Conservation (phyloP, 2,113 vertebrate species). For the Ahaetulla prasina region DNA sequence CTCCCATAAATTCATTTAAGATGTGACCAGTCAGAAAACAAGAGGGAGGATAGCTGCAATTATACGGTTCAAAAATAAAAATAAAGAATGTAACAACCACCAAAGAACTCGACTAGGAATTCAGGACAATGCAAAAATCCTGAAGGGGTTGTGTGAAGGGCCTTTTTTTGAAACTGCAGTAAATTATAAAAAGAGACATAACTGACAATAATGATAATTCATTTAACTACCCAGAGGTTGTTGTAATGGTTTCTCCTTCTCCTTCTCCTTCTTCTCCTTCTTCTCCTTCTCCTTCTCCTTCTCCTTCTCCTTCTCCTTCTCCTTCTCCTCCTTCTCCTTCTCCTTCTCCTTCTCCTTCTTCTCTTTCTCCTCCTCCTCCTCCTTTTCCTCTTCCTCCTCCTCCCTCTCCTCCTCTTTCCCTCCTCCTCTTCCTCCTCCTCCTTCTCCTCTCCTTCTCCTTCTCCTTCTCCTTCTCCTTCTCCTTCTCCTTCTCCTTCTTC, state of each 20-base stretch:
- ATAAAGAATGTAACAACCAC: background rate
- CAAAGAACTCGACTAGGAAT: background rate
- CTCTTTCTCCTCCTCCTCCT: no score
- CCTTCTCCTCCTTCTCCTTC: background rate
- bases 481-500: background rate
- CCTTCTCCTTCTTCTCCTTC: background rate
- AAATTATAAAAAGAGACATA: background rate
- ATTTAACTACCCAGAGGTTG: background rate
- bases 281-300: no score
- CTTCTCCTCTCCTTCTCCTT: background rate
- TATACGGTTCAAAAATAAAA: background rate
- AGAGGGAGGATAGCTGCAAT: background rate
- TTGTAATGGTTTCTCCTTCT: background rate
- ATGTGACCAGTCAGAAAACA: constrained; percentile 4
- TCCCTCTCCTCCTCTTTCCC: rapidly evolving
- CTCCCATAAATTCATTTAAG: constrained; percentile 1
- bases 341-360: rapidly evolving
- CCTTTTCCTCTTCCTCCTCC: no score
- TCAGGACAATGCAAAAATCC: background rate
- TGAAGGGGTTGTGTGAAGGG: background rate
- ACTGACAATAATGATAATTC: background rate
- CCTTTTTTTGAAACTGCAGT: background rate
- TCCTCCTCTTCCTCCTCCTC: rapidly evolving
- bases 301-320: background rate
- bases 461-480: background rate